Base-by-base conservation (phyloP, 2,888 invertebrate genomes). In the Rotaria socialis region DNA sequence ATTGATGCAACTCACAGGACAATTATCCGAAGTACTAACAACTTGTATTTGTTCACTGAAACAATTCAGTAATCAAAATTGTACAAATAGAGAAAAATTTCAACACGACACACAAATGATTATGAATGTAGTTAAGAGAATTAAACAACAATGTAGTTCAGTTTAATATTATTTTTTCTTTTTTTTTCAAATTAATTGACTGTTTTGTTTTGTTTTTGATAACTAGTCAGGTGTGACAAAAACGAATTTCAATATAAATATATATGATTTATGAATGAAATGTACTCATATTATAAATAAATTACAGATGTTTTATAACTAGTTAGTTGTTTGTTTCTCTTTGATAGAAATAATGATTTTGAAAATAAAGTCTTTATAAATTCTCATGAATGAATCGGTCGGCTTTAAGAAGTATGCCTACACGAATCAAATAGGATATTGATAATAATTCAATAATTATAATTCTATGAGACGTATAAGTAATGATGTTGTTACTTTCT, bases 71-170 rank as follows among this genome's bases (percentile, higher is more conserved):
- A 80, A 80, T 80, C 43, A 47, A 47, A 80, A 47, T n/a, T 43
- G 24, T 80, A 47, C 43, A 47, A 80, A 80, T 47, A 80, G 8
- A 10, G n/a, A 80, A 80, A 22, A 47, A 47, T 80, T 80, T 80
- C 43, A 80, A 43, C n/a, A 80, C n/a, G n/a, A 80, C 11, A n/a
- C 47, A 47, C 80, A 80, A 47, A 24, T 47, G 6, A 47, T 80
- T 24, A 80, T 80, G 80, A 80, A 80, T 80, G 10, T 47, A 80
- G 80, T 80, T 11, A 80, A 43, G 24, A 80, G 41, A 80, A 80
- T 80, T 11, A 43, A 80, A 80, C 80, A 80, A 80, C 80, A 80
- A 67, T 67, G 67, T 67, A 67, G 35, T 67, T 67, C 67, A 67
- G 35, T 67, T 67, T 67, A 67, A 67, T 67, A 67, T n/a, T 27